These are phyloP conservation scores for Rhinella marina DNA, from an alignment of 2,797 vertebrate genomes.

Conservation along the genomic window DNA sequence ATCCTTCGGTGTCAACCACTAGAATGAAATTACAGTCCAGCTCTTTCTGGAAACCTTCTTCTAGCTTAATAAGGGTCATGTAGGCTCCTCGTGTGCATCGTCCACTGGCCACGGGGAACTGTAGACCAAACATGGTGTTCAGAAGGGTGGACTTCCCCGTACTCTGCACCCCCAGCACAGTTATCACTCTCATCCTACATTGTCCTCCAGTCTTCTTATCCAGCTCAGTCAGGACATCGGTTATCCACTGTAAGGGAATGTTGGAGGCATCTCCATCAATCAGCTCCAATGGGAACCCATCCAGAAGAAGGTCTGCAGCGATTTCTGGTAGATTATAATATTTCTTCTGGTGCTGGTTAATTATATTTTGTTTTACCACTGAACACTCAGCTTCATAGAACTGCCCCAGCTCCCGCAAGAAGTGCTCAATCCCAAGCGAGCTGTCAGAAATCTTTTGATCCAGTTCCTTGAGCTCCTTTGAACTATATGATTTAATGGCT, in stretches of 20 bases:
- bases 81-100: conserved; percentile 51
- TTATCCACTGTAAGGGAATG: conserved; percentile 77
- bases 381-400: conserved; percentile 69
- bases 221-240: conserved; percentile 77
- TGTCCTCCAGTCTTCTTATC: conserved; percentile 64
- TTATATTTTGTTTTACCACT: conserved; percentile 65
- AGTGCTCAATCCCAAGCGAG: conserved; percentile 80
- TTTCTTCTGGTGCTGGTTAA: conserved; percentile 61
- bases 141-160: conserved; percentile 56
- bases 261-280: conserved; percentile 78
- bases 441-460: conserved; percentile 72
- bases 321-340: conserved; percentile 14
- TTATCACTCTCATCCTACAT: conserved; percentile 73
- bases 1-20: neutral
- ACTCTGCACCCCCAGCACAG: conserved; percentile 32
- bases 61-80: neutral
- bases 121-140: conserved; percentile 57
- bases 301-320: conserved; percentile 36
- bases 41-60: neutral
- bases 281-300: conserved; percentile 38
- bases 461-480: conserved; percentile 66
- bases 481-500: conserved; percentile 61
- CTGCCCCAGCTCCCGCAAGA: conserved; percentile 82
- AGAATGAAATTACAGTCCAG: neutral
- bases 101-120: conserved; percentile 56